phyloP scores from a whole-genome alignment of 2,797 vertebrate genomes.

The Sebastes cheni region DNA sequence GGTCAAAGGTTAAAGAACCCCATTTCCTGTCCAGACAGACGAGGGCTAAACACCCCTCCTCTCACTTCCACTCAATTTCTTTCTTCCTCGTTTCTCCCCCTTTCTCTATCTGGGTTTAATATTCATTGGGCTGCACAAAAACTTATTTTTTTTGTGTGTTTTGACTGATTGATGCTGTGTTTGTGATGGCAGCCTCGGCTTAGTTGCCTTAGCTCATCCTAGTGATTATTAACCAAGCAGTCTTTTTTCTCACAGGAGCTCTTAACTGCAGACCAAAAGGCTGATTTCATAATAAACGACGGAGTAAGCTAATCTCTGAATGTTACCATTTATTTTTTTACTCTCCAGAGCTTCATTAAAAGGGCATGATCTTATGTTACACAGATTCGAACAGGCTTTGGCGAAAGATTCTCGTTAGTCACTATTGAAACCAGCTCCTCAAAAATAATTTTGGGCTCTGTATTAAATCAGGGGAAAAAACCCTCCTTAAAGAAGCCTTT shows the following conservation, averaged over 20 bases:
- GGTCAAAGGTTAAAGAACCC: conserved; percentile 74
- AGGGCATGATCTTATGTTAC: conserved; percentile 52
- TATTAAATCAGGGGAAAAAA: conserved; percentile 55
- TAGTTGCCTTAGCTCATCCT: conserved; percentile 43
- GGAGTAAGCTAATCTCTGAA: conserved; percentile 37
- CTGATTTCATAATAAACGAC: conserved; percentile 43
- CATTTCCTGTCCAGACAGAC: conserved; percentile 82
- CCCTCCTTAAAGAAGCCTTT: conserved; percentile 8
- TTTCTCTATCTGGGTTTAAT: not conserved
- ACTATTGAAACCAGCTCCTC: conserved; percentile 53
- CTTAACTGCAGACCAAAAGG: conserved; percentile 23
- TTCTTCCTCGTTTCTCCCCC: not conserved
- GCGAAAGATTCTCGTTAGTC: conserved; percentile 58
- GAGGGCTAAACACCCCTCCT: conserved; percentile 51
- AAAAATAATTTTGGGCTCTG: conserved; percentile 40
- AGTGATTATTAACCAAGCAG: conserved; percentile 33
- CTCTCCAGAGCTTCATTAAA: conserved; percentile 59
- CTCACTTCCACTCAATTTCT: conserved; percentile 41
- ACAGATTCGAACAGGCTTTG: conserved; percentile 46
- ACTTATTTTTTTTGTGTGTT: not conserved
- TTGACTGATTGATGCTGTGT: conserved; percentile 48
- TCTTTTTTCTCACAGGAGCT: conserved; percentile 43
- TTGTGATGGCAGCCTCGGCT: conserved; percentile 35
- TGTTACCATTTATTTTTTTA: not conserved
- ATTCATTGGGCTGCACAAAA: not conserved